phyloP scores from a whole-genome alignment of 2,113 vertebrate species.

The Hystrix cristata region DNA sequence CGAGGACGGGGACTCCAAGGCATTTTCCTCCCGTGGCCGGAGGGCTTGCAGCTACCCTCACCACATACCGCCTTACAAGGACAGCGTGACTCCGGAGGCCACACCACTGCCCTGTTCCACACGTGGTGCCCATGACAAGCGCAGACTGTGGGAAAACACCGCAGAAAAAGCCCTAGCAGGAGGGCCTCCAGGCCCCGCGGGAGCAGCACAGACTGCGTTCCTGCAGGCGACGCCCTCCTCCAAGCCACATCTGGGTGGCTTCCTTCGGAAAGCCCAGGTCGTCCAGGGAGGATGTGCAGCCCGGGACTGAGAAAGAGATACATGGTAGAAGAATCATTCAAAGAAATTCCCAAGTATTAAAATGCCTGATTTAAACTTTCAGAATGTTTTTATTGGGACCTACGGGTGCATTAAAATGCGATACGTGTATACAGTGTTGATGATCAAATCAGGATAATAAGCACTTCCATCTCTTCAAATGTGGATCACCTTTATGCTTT shows the following conservation, averaged over 20 bases:
- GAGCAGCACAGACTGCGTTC: fast-evolving
- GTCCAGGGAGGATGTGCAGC: not conserved
- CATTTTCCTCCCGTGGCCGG: not conserved
- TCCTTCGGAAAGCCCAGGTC: not conserved
- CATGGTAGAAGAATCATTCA: not conserved
- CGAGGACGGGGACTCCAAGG: too few species aligned
- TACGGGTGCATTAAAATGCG: not conserved
- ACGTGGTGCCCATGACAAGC: not conserved
- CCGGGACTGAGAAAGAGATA: not conserved
- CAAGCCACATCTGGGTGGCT: fast-evolving
- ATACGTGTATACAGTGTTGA: too few species aligned
- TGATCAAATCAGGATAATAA: not conserved
- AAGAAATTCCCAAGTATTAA: not conserved
- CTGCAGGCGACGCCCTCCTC: not conserved
- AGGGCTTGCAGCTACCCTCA: fast-evolving
- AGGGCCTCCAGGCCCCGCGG: not conserved
- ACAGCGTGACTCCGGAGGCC: not conserved
- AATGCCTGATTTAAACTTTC: not conserved
- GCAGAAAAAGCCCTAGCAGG: not conserved
- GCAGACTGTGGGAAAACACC: not conserved
- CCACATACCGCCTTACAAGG: not conserved
- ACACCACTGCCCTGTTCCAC: fast-evolving
- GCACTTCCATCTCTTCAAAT: not conserved
- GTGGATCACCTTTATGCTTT: not conserved
- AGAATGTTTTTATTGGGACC: not conserved